These are phyloP conservation scores for Cichladusa arquata DNA, from an alignment of 2,113 vertebrate species.

Conservation along the genomic window DNA sequence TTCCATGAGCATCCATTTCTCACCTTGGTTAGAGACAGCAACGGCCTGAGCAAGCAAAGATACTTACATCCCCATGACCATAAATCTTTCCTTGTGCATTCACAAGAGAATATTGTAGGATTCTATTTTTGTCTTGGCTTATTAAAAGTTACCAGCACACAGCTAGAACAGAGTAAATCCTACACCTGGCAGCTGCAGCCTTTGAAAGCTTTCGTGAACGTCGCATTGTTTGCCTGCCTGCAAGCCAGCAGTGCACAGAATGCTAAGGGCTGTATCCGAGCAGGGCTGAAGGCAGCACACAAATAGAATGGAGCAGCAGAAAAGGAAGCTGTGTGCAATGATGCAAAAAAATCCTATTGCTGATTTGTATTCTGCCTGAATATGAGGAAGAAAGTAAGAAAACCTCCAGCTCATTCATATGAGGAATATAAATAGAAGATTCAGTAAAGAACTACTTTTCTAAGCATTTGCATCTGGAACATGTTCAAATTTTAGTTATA, in stretches of 20 bases:
- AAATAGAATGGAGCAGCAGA: background rate
- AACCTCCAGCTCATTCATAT: constrained; percentile 48
- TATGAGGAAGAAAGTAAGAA: constrained; percentile 29
- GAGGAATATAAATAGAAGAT: constrained; percentile 47
- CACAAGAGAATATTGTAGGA: background rate
- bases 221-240: background rate
- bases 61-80: background rate
- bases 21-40: background rate
- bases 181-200: constrained; percentile 34
- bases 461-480: background rate
- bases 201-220: constrained; percentile 5
- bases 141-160: background rate
- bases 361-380: constrained; percentile 61
- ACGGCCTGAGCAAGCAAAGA: background rate
- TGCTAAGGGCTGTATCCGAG: constrained; percentile 13
- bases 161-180: constrained; percentile 12
- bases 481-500: background rate
- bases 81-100: background rate
- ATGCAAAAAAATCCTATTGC: constrained; percentile 28
- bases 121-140: background rate
- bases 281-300: constrained; percentile 22
- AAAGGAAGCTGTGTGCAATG: constrained; percentile 49
- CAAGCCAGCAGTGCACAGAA: background rate
- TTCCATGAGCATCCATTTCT: background rate
- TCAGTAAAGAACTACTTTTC: constrained; percentile 31